A percentile compares a stretch with the other conserved stretches of the same genome.
Conservation (phyloP, 2,797 vertebrate genomes). For the Remorina albescens region DNA sequence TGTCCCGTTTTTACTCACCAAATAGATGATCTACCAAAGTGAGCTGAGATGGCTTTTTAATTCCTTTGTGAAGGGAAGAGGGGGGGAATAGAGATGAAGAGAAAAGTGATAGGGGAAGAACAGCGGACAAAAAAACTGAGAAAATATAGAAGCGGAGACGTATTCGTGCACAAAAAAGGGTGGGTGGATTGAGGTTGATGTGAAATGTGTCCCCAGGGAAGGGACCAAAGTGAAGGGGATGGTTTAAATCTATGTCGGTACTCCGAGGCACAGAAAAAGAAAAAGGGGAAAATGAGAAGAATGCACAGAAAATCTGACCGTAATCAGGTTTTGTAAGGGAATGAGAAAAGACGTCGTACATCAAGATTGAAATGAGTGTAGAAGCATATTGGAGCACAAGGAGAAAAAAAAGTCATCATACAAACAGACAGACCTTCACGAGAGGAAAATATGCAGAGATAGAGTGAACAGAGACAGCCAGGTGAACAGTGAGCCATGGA, state of each 20-base stretch:
- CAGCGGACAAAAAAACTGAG: neutral
- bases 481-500: slow-evolving; percentile 26
- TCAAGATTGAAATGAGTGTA: slow-evolving; percentile 26
- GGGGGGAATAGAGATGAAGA: slow-evolving; percentile 11
- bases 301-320: slow-evolving; percentile 18
- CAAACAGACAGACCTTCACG: slow-evolving; percentile 27
- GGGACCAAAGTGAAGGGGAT: slow-evolving; percentile 44
- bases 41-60: slow-evolving; percentile 41
- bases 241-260: slow-evolving; percentile 39
- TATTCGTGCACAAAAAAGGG: slow-evolving; percentile 31
- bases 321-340: slow-evolving; percentile 29
- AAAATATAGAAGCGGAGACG: slow-evolving; percentile 28
- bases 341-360: slow-evolving; percentile 24
- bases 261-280: slow-evolving; percentile 30
- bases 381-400: slow-evolving; percentile 13
- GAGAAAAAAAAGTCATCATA: slow-evolving; percentile 27
- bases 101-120: slow-evolving; percentile 5
- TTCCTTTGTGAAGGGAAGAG: slow-evolving; percentile 22
- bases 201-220: slow-evolving; percentile 41
- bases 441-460: slow-evolving; percentile 43
- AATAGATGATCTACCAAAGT: slow-evolving; percentile 50
- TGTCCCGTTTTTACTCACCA: slow-evolving; percentile 23
- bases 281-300: slow-evolving; percentile 3
- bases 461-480: slow-evolving; percentile 21
- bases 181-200: slow-evolving; percentile 15